Percentiles rank a stretch among this genome's conserved stretches.
Conservation (phyloP, 1,140 invertebrate species). For the Solen grandis region DNA sequence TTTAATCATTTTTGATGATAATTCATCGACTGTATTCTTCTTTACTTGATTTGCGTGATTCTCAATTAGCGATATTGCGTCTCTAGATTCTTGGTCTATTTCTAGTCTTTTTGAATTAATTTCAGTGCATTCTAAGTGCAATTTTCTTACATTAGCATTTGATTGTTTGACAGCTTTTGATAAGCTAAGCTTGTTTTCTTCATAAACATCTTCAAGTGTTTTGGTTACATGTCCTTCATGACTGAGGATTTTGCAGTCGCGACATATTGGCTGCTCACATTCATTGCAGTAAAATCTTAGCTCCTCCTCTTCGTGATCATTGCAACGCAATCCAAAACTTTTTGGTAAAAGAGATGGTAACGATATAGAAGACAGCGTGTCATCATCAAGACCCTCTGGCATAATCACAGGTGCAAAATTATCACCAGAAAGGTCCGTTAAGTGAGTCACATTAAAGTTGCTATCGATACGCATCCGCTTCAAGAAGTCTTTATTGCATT, state of each 20-base stretch:
- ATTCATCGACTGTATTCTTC: constrained; percentile 35
- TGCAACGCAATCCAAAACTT: constrained; percentile 40
- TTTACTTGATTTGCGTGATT: constrained; percentile 49
- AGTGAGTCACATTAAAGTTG: constrained; percentile 13
- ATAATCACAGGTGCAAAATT: constrained; percentile 33
- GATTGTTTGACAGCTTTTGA: constrained; percentile 39
- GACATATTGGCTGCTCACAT: constrained; percentile 35
- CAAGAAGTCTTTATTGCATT: constrained; percentile 47
- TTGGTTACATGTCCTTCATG: constrained; percentile 46
- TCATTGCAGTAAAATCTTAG: constrained; percentile 47
- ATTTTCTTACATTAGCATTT: constrained; percentile 40
- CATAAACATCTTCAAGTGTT: constrained; percentile 37
- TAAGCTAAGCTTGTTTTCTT: constrained; percentile 40
- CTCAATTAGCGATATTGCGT: constrained; percentile 40
- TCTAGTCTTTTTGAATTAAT: constrained; percentile 47
- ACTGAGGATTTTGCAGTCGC: constrained; percentile 40
- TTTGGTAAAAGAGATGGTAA: constrained; percentile 42
- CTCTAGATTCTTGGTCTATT: constrained; percentile 47
- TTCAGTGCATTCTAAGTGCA: constrained; percentile 41
- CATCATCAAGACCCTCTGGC: constrained; percentile 22
- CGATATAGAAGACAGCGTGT: constrained; percentile 36
- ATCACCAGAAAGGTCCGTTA: constrained; percentile 25
- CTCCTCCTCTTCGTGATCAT: constrained; percentile 45
- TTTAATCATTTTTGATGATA: constrained; percentile 37
- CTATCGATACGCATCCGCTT: constrained; percentile 44